Conservation (phyloP, 2,113 vertebrate species). For the Apteryx owenii region DNA sequence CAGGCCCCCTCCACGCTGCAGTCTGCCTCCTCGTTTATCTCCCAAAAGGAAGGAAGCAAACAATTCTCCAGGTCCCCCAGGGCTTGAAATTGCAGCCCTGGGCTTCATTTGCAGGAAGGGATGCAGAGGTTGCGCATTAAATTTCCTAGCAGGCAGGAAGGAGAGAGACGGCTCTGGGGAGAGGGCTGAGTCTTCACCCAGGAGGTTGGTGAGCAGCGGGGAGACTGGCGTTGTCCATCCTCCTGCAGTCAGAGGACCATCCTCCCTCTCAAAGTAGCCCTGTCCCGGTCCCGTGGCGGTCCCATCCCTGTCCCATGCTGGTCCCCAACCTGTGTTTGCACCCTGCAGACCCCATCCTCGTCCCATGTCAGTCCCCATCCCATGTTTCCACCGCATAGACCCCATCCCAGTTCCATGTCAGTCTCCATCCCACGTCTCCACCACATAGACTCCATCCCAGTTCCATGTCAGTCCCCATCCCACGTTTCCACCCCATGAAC, state of each 20-base stretch:
- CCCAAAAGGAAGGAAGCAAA: neutral
- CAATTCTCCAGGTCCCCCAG: neutral
- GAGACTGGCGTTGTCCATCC: neutral
- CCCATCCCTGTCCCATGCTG: too few relatives aligned
- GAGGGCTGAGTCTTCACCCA: accelerated
- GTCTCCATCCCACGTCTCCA: too few relatives aligned
- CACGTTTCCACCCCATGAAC: too few relatives aligned
- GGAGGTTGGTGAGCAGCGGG: neutral
- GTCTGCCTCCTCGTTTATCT: neutral
- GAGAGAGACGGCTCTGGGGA: neutral
- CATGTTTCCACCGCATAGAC: neutral
- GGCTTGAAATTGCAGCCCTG: neutral
- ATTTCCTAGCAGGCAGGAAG: neutral
- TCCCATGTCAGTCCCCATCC: too few relatives aligned
- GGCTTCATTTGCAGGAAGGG: neutral
- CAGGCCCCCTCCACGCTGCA: neutral
- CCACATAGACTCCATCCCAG: too few relatives aligned
- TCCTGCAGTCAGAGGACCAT: accelerated
- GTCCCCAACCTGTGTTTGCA: neutral
- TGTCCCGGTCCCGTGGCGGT: neutral
- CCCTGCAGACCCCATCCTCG: too few relatives aligned
- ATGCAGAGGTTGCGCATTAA: neutral
- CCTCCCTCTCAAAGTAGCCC: neutral
- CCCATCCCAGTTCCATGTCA: too few relatives aligned
- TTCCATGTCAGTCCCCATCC: too few relatives aligned